These are phyloP conservation scores for Pangasius larnaudii DNA, from an alignment of 2,797 vertebrate genomes.

Conservation along the genomic window DNA sequence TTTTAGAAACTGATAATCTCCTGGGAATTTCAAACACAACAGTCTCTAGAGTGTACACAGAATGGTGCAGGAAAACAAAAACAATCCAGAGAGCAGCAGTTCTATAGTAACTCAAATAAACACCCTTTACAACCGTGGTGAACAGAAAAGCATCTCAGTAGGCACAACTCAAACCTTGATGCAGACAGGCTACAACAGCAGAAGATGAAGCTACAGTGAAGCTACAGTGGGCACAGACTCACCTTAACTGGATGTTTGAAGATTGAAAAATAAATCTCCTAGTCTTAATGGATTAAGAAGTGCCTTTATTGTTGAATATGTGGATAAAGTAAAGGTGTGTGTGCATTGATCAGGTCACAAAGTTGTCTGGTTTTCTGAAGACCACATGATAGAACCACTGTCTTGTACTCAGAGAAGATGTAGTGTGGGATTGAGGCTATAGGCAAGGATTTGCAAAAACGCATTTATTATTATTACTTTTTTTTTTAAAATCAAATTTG, in stretches of 20 bases:
- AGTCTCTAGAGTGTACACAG: neutral
- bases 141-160: neutral
- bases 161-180: neutral
- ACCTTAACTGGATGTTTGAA: neutral
- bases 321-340: neutral
- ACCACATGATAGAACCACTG: neutral
- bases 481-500: neutral
- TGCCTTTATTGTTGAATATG: neutral
- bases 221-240: neutral
- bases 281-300: constrained; percentile 15
- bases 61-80: neutral
- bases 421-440: neutral
- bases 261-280: neutral
- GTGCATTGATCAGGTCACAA: constrained; percentile 5
- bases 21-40: neutral
- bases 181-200: neutral
- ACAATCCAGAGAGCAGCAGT: neutral
- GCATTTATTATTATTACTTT: neutral
- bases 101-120: neutral
- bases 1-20: neutral
- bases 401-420: neutral
- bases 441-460: neutral
- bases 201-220: neutral
- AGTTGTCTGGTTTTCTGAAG: constrained; percentile 4
- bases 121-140: neutral